phyloP scores from a whole-genome alignment of 1,140 invertebrate genomes.

The Drosophila sproati region DNA sequence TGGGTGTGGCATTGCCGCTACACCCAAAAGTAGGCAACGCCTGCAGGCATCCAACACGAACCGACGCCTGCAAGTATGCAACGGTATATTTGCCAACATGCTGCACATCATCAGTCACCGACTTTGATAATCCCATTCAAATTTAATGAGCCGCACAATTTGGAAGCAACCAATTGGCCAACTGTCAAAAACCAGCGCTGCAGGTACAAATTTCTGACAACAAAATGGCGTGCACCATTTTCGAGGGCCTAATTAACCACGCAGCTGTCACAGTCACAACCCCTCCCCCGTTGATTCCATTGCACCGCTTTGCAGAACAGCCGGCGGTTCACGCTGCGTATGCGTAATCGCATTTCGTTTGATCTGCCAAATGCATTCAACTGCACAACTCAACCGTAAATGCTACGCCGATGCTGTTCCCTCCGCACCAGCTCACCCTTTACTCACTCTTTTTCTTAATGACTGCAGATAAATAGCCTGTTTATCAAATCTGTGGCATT shows the following conservation, averaged over 20 bases:
- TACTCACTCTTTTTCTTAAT: not conserved
- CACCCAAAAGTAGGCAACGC: slow-evolving; percentile 62
- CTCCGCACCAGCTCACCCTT: too few relatives aligned
- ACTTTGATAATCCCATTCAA: slow-evolving; percentile 29
- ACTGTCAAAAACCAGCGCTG: slow-evolving; percentile 60
- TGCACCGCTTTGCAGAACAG: not conserved
- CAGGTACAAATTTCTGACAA: slow-evolving; percentile 52
- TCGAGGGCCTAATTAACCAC: slow-evolving; percentile 57
- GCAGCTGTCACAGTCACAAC: slow-evolving; percentile 34
- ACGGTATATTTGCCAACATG: slow-evolving; percentile 20
- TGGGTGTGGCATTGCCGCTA: slow-evolving; percentile 17
- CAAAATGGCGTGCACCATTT: slow-evolving; percentile 64
- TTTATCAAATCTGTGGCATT: slow-evolving; percentile 3
- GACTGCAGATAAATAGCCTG: slow-evolving; percentile 19
- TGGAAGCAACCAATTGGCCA: slow-evolving; percentile 55
- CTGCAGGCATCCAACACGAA: slow-evolving; percentile 6
- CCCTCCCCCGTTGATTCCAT: not conserved
- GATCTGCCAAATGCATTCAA: slow-evolving; percentile 50
- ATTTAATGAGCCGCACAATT: slow-evolving; percentile 68
- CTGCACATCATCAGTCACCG: slow-evolving; percentile 16
- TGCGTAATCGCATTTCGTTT: slow-evolving; percentile 61
- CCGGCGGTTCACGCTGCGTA: slow-evolving; percentile 38
- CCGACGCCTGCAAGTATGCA: slow-evolving; percentile 46
- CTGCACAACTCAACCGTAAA: slow-evolving; percentile 44
- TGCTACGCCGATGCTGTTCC: slow-evolving; percentile 4